Conservation (phyloP, 2,113 vertebrate genomes). For the Seriola dumerili region DNA sequence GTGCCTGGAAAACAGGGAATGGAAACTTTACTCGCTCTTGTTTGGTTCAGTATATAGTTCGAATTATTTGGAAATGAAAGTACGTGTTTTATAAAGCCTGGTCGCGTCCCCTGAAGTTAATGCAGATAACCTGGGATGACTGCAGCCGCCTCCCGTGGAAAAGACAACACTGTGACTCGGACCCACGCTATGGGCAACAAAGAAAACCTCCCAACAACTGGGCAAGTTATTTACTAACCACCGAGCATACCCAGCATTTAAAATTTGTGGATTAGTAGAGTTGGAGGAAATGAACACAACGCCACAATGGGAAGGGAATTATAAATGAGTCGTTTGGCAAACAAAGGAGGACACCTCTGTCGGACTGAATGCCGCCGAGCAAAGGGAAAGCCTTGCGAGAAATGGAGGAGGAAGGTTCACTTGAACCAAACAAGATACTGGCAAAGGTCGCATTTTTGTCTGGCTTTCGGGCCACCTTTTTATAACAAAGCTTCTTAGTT, state of each 20-base stretch:
- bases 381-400: slow-evolving; percentile 45
- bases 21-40: slow-evolving; percentile 18
- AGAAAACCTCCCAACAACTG: slow-evolving; percentile 48
- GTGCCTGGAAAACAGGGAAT: slow-evolving; percentile 13
- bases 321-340: slow-evolving; percentile 57
- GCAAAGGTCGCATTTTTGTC: slow-evolving; percentile 44
- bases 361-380: slow-evolving; percentile 55
- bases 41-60: not conserved
- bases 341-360: slow-evolving; percentile 77
- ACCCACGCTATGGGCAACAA: slow-evolving; percentile 72
- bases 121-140: slow-evolving; percentile 53
- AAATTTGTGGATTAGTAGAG: not conserved
- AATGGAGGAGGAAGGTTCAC: slow-evolving; percentile 71
- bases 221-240: slow-evolving; percentile 30
- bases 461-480: not conserved
- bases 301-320: slow-evolving; percentile 40
- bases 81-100: not conserved
- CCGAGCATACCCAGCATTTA: not conserved
- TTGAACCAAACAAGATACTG: slow-evolving; percentile 51
- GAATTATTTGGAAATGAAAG: not conserved
- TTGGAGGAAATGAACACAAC: not conserved
- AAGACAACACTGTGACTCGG: slow-evolving; percentile 45
- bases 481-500: not conserved
- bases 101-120: slow-evolving; percentile 58
- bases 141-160: slow-evolving; percentile 61